Conservation (phyloP, 2,113 vertebrate genomes). For the Nibea coibor region DNA sequence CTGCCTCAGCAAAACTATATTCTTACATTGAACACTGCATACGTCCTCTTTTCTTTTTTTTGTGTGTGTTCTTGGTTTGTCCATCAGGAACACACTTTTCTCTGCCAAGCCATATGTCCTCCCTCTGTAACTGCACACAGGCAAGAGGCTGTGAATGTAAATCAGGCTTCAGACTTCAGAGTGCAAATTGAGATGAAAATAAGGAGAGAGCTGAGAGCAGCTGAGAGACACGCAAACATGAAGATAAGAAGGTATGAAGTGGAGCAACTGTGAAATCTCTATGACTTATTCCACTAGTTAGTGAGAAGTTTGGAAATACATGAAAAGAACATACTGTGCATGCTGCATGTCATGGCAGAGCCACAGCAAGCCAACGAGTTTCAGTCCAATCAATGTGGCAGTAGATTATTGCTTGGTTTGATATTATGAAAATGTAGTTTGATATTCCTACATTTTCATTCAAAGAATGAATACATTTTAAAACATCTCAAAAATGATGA, state of each 20-base stretch:
- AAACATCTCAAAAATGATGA: too few species aligned
- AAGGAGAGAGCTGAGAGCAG: slow-evolving; percentile 3
- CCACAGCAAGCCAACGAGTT: too few species aligned
- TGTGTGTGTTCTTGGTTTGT: background rate
- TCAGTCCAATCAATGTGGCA: too few species aligned
- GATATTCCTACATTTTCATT: too few species aligned
- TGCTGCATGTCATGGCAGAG: too few species aligned
- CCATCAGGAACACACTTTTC: background rate
- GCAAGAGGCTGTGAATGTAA: slow-evolving; percentile 55
- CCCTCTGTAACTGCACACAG: slow-evolving; percentile 6
- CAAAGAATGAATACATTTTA: too few species aligned
- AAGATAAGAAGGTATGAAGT: slow-evolving; percentile 43
- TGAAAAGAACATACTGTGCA: too few species aligned
- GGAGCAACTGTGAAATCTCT: background rate
- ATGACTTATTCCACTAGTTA: background rate
- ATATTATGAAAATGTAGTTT: too few species aligned
- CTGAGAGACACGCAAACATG: background rate
- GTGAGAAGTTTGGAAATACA: background rate
- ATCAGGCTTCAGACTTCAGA: slow-evolving; percentile 32
- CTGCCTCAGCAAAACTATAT: too few species aligned
- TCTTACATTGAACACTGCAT: too few species aligned
- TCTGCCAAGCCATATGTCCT: background rate
- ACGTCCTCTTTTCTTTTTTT: background rate
- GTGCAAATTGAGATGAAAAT: slow-evolving; percentile 24
- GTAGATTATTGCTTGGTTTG: too few species aligned